Conservation (phyloP, 1,140 invertebrate genomes). For the Bathynomus jamesi region DNA sequence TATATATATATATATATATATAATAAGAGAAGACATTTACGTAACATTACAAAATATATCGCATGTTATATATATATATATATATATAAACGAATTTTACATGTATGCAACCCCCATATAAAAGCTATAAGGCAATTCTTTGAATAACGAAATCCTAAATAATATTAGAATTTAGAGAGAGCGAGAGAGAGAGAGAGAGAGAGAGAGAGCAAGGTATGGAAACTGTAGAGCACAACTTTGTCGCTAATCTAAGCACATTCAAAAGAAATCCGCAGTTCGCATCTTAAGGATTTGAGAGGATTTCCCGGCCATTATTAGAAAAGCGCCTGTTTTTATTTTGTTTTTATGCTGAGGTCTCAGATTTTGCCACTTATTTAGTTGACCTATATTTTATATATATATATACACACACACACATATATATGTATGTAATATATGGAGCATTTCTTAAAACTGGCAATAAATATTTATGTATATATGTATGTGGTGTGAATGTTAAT, state of each 20-base stretch:
- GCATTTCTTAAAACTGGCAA: neutral
- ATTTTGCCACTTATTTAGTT: neutral
- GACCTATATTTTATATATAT: neutral
- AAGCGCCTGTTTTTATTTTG: neutral
- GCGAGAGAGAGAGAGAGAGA: too few relatives aligned
- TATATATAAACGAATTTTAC: neutral
- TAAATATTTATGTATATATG: neutral
- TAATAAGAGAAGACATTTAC: too few relatives aligned
- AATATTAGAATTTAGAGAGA: too few relatives aligned
- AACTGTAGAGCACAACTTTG: neutral
- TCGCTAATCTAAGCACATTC: neutral
- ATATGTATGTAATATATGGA: neutral
- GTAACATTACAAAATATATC: too few relatives aligned
- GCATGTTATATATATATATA: neutral
- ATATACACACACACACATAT: neutral
- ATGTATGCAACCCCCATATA: neutral
- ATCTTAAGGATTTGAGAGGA: neutral
- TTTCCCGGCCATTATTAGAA: neutral
- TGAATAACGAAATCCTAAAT: neutral
- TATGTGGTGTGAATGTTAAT: too few relatives aligned
- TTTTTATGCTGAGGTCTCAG: neutral
- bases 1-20: neutral
- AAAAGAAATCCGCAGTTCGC: neutral
- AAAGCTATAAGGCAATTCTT: neutral
- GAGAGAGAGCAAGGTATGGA: too few relatives aligned